Conservation (phyloP, 2,113 vertebrate genomes). For the Apaloderma vittatum region DNA sequence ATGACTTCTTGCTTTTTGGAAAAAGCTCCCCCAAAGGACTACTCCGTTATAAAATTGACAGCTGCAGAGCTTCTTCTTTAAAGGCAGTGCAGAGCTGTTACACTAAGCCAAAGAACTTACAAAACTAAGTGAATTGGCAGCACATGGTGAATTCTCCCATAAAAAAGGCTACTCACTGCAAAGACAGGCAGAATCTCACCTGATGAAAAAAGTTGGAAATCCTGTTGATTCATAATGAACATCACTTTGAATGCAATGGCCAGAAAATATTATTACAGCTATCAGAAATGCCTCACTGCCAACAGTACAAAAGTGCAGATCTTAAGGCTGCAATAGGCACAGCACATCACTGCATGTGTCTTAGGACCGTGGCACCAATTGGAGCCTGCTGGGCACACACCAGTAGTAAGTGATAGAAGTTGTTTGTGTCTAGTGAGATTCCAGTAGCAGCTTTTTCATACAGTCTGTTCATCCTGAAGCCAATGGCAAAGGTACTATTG, state of each 20-base stretch:
- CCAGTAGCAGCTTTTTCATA: not conserved
- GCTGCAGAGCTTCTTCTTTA: not conserved
- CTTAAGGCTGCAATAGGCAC: not conserved
- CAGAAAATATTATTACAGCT: not conserved
- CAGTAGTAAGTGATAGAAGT: not conserved
- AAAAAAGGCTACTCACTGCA: not conserved
- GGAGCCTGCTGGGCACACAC: not conserved
- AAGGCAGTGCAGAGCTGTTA: not conserved
- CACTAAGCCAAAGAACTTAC: not conserved
- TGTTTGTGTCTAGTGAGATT: not conserved
- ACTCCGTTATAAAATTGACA: not conserved
- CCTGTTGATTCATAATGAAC: not conserved
- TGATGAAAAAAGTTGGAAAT: not conserved
- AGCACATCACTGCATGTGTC: not conserved
- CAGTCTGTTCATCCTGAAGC: not conserved
- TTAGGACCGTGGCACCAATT: not conserved
- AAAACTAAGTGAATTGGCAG: not conserved
- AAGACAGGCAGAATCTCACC: not conserved
- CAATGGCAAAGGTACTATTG: not conserved
- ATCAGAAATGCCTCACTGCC: not conserved
- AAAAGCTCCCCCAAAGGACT: not conserved
- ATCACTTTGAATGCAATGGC: not conserved
- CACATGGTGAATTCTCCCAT: not conserved
- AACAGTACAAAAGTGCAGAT: not conserved
- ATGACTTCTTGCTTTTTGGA: not conserved